Percentiles rank a stretch among this genome's conserved stretches.
phyloP scores from a whole-genome alignment of 2,113 vertebrate genomes.

The Petrocephalus microphthalmus region DNA sequence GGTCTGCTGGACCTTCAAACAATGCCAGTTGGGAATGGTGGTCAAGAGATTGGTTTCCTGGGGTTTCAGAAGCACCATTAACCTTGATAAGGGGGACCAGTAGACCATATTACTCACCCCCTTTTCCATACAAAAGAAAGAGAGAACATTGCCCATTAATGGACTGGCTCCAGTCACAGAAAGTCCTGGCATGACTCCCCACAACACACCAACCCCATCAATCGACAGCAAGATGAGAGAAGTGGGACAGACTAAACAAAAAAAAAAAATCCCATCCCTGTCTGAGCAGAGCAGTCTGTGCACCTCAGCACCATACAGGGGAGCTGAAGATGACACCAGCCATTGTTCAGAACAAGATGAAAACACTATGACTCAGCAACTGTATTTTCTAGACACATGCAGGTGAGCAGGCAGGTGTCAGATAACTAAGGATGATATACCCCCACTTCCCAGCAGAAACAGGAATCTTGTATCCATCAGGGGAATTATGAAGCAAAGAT shows the following conservation, averaged over 20 bases:
- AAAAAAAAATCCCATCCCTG: not conserved
- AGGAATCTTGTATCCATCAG: conserved; percentile 1
- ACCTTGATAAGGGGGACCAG: not conserved
- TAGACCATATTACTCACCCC: not conserved
- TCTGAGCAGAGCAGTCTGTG: not conserved
- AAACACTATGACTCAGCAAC: not conserved
- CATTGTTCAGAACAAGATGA: not conserved
- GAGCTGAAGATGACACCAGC: not conserved
- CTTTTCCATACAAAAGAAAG: not conserved
- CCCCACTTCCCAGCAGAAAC: not conserved
- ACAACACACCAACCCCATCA: not conserved
- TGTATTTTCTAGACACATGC: not conserved
- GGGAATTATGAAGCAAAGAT: conserved; percentile 25
- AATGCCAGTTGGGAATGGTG: not conserved
- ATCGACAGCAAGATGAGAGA: not conserved
- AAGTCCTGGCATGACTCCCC: not conserved
- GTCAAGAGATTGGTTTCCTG: not conserved
- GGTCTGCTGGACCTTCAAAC: not conserved
- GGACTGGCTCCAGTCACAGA: not conserved
- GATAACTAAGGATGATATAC: not conserved
- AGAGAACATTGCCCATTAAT: not conserved
- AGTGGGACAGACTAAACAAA: not conserved
- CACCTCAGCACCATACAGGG: not conserved
- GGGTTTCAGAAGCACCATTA: not conserved
- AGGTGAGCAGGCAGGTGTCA: not conserved